Evolutionary conservation across 2,888 invertebrate genomes (phyloP).

Genomic region (Cosmia trapezina): DNA sequence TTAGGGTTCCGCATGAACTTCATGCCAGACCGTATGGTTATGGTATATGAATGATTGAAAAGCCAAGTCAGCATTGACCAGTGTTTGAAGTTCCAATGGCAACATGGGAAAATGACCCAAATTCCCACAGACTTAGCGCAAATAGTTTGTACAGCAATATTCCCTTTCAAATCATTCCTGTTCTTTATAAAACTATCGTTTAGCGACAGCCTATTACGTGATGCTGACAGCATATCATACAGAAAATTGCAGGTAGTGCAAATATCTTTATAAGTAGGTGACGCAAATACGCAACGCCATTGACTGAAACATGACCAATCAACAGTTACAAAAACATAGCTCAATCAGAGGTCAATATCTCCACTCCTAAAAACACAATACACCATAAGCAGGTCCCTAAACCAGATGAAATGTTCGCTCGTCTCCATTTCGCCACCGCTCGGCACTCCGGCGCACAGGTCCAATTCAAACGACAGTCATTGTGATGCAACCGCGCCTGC

Average conservation of each 20-base stretch:
- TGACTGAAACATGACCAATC: background rate
- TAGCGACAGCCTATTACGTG: background rate
- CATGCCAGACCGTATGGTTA: background rate
- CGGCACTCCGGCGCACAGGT: constrained; percentile 60
- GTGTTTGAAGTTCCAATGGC: background rate
- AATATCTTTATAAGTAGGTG: background rate
- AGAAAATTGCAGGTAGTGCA: background rate
- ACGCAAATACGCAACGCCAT: background rate
- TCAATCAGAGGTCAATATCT: background rate
- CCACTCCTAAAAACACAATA: constrained; percentile 11
- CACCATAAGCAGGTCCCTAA: constrained; percentile 36
- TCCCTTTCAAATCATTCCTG: background rate
- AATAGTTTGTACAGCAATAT: background rate
- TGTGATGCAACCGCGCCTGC: constrained; percentile 68
- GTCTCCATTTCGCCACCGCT: constrained; percentile 67
- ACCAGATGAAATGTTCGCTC: constrained; percentile 55
- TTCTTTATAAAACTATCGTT: background rate
- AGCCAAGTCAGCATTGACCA: background rate
- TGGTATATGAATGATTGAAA: too few species aligned
- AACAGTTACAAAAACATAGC: background rate
- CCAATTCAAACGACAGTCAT: constrained; percentile 71
- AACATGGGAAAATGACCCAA: background rate
- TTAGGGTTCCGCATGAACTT: constrained; percentile 13
- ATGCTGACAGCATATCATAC: background rate
- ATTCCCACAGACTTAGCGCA: background rate